Evolutionary conservation across 23 tunicate genomes (phyloP).

Genomic region (Trididemnum clinides): DNA sequence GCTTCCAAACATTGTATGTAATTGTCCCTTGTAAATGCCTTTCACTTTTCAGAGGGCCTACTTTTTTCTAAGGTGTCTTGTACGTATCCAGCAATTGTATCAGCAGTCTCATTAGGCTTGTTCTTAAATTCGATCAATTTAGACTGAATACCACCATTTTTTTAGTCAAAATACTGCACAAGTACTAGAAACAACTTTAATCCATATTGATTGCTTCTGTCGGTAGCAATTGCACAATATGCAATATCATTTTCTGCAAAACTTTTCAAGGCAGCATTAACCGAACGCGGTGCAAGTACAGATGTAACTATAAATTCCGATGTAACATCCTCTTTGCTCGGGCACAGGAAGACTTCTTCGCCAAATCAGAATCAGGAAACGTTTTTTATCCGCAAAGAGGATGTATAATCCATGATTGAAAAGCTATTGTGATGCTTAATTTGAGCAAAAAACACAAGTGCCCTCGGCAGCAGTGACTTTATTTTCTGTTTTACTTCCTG

Average conservation of each 20-base stretch:
- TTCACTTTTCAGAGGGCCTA: too few species aligned
- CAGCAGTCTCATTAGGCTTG: too few species aligned
- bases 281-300: conserved; percentile 30
- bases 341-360: background rate
- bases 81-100: conserved; percentile 35
- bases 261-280: conserved; percentile 29
- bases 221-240: conserved; percentile 39
- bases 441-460: too few species aligned
- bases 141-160: conserved; percentile 5
- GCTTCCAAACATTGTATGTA: conserved; percentile 14
- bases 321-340: background rate
- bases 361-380: background rate
- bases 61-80: too few species aligned
- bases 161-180: conserved; percentile 38
- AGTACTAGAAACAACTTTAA: conserved; percentile 26
- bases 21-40: conserved; percentile 30
- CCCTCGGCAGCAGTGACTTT: conserved; percentile 34
- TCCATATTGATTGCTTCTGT: conserved; percentile 13
- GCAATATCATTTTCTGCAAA: too few species aligned
- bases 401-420: background rate
- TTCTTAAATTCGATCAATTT: conserved; percentile 28
- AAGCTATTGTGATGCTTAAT: conserved; percentile 20
- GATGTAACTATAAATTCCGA: background rate
- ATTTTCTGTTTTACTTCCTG: too few species aligned
- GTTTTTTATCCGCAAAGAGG: background rate